A percentile compares a stretch with the other conserved stretches of the same genome.
These are phyloP conservation scores for Cotesia chilonis DNA, from an alignment of 1,140 invertebrate genomes.

Conservation along the genomic window DNA sequence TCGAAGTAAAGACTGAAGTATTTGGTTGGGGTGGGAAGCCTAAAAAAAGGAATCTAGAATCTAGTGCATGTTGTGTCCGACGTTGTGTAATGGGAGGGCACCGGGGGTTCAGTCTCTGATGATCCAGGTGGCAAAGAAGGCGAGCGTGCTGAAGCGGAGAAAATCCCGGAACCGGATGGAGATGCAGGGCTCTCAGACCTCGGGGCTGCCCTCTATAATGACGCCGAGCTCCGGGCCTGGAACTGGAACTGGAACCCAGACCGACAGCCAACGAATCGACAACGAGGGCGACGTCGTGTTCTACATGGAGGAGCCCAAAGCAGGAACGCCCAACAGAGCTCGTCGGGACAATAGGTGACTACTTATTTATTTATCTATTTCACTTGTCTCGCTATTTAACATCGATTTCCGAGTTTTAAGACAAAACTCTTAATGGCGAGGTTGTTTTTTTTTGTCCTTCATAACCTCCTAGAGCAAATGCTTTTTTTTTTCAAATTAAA, in stretches of 20 bases:
- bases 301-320: conserved; percentile 75
- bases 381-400: too few relatives aligned
- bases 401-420: too few relatives aligned
- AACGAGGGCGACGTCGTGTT: conserved; percentile 76
- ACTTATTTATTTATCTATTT: conserved; percentile 5
- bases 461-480: background rate
- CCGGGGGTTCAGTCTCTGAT: conserved; percentile 72
- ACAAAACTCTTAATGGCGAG: background rate
- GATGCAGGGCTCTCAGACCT: conserved; percentile 45
- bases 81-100: conserved; percentile 63
- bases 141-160: conserved; percentile 75
- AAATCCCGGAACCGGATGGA: conserved; percentile 78
- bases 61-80: conserved; percentile 63
- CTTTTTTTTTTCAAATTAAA: too few relatives aligned
- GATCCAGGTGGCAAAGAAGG: conserved; percentile 78
- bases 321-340: conserved; percentile 72
- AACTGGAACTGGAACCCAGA: conserved; percentile 42
- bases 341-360: conserved; percentile 67
- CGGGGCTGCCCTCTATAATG: conserved; percentile 47
- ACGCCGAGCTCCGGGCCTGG: conserved; percentile 38
- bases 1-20: too few relatives aligned
- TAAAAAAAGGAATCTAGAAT: conserved; percentile 42
- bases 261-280: conserved; percentile 62
- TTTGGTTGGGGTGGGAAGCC: background rate
- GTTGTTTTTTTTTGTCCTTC: background rate